Evolutionary conservation across 2,888 invertebrate genomes (phyloP).

Genomic region (Alcis repandata): DNA sequence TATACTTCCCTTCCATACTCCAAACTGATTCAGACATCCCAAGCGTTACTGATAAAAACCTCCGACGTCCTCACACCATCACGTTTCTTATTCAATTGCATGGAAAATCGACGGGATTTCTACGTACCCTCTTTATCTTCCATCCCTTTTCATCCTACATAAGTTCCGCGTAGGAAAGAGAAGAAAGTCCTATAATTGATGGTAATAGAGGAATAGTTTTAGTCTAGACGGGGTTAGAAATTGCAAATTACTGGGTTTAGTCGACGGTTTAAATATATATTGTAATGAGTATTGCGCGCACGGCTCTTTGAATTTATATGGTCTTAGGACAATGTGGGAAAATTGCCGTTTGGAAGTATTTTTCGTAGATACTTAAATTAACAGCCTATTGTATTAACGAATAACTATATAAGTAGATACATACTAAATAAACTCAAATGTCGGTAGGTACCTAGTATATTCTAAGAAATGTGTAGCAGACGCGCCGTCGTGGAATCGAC

Average conservation of each 20-base stretch:
- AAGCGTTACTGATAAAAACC: conserved; percentile 61
- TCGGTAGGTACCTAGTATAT: no score
- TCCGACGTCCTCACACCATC: conserved; percentile 77
- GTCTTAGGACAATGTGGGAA: conserved; percentile 51
- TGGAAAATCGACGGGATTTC: conserved; percentile 81
- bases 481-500: no score
- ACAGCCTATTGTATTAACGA: neutral
- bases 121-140: conserved; percentile 63
- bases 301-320: conserved; percentile 71
- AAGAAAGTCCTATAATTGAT: conserved; percentile 66
- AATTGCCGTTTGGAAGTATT: conserved; percentile 36
- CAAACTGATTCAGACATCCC: conserved; percentile 44
- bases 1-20: neutral
- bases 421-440: no score
- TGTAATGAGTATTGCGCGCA: conserved; percentile 64
- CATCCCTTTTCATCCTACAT: conserved; percentile 54
- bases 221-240: conserved; percentile 81
- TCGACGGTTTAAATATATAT: conserved; percentile 72
- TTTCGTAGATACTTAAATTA: neutral
- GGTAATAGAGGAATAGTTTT: conserved; percentile 81
- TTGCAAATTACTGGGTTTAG: conserved; percentile 75
- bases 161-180: conserved; percentile 53
- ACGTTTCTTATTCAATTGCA: conserved; percentile 83
- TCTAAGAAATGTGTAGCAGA: no score
- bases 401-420: neutral